Evolutionary conservation across 1,140 invertebrate genomes (phyloP).

Genomic region (Drosophila equinoxialis): DNA sequence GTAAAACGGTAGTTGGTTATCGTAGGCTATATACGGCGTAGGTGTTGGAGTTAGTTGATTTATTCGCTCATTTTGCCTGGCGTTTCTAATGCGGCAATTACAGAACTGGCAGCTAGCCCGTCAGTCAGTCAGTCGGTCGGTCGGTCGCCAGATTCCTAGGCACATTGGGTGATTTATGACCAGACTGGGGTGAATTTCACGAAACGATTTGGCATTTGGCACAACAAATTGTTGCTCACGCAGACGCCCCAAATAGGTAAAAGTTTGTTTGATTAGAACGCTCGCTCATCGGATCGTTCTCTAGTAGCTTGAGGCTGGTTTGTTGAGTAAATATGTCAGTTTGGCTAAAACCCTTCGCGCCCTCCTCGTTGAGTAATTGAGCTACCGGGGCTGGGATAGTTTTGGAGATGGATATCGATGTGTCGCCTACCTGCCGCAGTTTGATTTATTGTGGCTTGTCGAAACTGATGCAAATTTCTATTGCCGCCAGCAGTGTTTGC

Average conservation of each 20-base stretch:
- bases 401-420: not conserved
- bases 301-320: slow-evolving; percentile 43
- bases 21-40: slow-evolving; percentile 13
- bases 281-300: slow-evolving; percentile 26
- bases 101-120: slow-evolving; percentile 28
- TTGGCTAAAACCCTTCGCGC: not conserved
- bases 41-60: slow-evolving; percentile 66
- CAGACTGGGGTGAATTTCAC: slow-evolving; percentile 61
- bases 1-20: slow-evolving; percentile 31
- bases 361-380: slow-evolving; percentile 59
- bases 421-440: slow-evolving; percentile 39
- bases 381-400: slow-evolving; percentile 31
- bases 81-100: slow-evolving; percentile 79
- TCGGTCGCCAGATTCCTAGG: slow-evolving; percentile 65
- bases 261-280: slow-evolving; percentile 65
- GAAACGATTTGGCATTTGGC: slow-evolving; percentile 71
- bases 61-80: slow-evolving; percentile 69
- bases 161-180: slow-evolving; percentile 74
- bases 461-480: slow-evolving; percentile 69
- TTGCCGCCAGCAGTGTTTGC: slow-evolving; percentile 52
- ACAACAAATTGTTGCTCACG: slow-evolving; percentile 55
- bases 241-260: slow-evolving; percentile 49
- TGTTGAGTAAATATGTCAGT: slow-evolving; percentile 78
- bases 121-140: slow-evolving; percentile 22
- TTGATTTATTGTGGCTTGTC: slow-evolving; percentile 68